These are phyloP conservation scores for Drosophila oshimai DNA, from an alignment of 1,140 invertebrate species.

Conservation along the genomic window DNA sequence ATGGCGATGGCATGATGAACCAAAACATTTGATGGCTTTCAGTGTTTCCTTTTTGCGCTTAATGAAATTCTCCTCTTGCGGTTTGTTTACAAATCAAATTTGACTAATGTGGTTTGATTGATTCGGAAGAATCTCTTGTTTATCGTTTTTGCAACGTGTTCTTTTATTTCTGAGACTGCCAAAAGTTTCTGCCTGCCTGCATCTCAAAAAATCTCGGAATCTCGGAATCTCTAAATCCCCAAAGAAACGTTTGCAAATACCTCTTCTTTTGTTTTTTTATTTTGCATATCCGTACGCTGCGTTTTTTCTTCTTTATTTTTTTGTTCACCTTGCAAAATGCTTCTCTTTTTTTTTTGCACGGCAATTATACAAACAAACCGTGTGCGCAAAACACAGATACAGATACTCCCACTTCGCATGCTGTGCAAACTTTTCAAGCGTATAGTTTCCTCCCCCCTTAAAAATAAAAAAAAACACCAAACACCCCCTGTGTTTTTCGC, in stretches of 20 bases:
- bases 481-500: slow-evolving; percentile 16
- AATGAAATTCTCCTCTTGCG: slow-evolving; percentile 56
- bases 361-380: slow-evolving; percentile 49
- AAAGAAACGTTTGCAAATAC: slow-evolving; percentile 11
- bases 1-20: slow-evolving; percentile 12
- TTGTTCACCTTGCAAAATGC: not conserved
- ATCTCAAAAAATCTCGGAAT: too few species aligned
- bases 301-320: not conserved
- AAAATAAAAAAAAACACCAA: not conserved
- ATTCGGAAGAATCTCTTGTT: slow-evolving; percentile 30
- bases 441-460: slow-evolving; percentile 20
- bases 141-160: not conserved
- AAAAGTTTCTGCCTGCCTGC: not conserved
- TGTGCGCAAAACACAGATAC: slow-evolving; percentile 4
- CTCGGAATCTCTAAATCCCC: not conserved
- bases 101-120: slow-evolving; percentile 66
- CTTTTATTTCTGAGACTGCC: not conserved
- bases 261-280: not conserved
- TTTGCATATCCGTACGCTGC: not conserved
- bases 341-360: slow-evolving; percentile 15
- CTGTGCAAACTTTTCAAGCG: slow-evolving; percentile 53
- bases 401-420: slow-evolving; percentile 17
- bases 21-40: slow-evolving; percentile 28
- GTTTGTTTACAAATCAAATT: slow-evolving; percentile 72
- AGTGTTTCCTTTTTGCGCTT: slow-evolving; percentile 18